Evolutionary conservation across 2,888 invertebrate genomes (phyloP).

Genomic region (Drosophila koepferae): DNA sequence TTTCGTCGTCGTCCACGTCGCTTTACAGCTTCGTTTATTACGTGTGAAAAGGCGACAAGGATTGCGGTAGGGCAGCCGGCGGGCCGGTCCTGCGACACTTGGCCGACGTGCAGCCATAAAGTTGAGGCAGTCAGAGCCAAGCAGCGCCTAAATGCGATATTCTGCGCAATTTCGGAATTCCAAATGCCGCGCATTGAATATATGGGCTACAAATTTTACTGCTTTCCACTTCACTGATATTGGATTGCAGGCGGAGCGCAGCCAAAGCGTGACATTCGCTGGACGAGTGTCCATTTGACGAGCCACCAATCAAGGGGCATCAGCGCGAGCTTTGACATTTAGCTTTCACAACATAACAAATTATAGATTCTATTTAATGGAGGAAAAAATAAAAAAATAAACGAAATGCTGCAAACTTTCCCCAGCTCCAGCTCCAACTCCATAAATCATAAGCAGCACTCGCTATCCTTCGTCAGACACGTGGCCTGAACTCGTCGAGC

Average conservation of each 20-base stretch:
- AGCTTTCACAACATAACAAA: constrained; percentile 28
- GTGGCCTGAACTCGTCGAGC: not conserved
- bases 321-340: constrained; percentile 3
- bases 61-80: constrained; percentile 27
- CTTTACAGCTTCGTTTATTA: constrained; percentile 78
- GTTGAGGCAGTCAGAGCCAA: constrained; percentile 56
- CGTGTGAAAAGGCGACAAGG: constrained; percentile 70
- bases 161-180: constrained; percentile 7
- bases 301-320: constrained; percentile 1
- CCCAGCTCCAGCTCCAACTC: constrained; percentile 12
- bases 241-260: constrained; percentile 29
- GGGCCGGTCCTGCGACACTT: constrained; percentile 59
- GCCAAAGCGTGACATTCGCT: constrained; percentile 20
- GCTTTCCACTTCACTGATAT: constrained; percentile 38
- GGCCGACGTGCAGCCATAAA: constrained; percentile 50
- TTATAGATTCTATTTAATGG: constrained; percentile 27
- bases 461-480: constrained; percentile 23
- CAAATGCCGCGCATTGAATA: constrained; percentile 12
- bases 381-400: not conserved
- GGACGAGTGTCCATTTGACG: not conserved
- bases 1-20: constrained; percentile 52
- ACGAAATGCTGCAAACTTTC: constrained; percentile 6
- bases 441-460: constrained; percentile 39
- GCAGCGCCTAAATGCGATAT: constrained; percentile 61
- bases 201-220: constrained; percentile 36